Evolutionary conservation across 2,113 vertebrate species (phyloP), one percentile per base, ranked within the genome.

Genomic region (Hipposideros armiger): DNA sequence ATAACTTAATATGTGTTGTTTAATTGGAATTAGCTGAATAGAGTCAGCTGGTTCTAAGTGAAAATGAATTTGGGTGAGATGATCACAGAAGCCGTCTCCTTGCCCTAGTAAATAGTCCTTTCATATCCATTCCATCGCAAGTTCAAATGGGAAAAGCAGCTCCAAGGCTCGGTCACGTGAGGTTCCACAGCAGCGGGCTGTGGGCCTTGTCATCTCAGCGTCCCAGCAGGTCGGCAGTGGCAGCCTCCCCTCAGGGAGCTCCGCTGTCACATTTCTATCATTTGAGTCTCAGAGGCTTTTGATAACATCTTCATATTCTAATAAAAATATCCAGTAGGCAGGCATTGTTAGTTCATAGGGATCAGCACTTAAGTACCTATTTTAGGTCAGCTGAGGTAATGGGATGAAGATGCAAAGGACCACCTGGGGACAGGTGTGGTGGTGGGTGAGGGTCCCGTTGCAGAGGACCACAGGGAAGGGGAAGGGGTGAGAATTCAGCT

Each of bases 181-280:
- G 58, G 58, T 3, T 2, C 11, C 0, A 0, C 3, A 28, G 50
- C 19, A 42, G 73, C 0, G 0, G 66, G 42, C 66, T 14, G 10
- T 3, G 11, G 66, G 42, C 54, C 32, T 62, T n/a, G 17, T 2
- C 0, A 5, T 5, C 54, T 3, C 47, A 2, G 80, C 0, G 14
- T 47, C 47, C 47, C 47, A 11, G 47, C 47, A 50, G 72, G 56
- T 9, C 3, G 20, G 15, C 50, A 4, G 17, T 7, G 17, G 28
- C 64, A 56, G 9, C 45, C 20, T 20, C 26, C 22, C 20, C 45
- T 11, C 50, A 64, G 28, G 50, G 42, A 0, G 0, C 28, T 47
- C 69, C 1, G 0, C n/a, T 8, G 0, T 70, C 54, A 17, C 2
- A 15, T 1, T 19, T 87, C 47, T 62, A n/a, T 84, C 52, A 64